Conservation (phyloP, 2,113 vertebrate genomes). For the Nothocercus nigrocapillus region DNA sequence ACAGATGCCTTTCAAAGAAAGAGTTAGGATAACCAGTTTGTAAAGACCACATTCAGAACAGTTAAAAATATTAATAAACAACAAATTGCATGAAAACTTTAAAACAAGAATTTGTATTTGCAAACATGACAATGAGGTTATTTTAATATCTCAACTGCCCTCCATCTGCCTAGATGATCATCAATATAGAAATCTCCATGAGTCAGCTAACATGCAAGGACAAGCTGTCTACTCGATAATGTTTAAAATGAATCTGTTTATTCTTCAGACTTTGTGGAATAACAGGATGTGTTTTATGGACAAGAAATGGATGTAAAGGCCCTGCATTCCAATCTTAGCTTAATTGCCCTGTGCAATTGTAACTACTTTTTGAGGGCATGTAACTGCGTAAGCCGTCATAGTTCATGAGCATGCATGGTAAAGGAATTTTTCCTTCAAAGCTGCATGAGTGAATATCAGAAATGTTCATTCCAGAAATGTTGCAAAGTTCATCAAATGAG, state of each 20-base stretch:
- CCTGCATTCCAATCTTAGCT: not conserved
- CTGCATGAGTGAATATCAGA: not conserved
- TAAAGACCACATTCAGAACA: not conserved
- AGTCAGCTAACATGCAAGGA: slow-evolving; percentile 50
- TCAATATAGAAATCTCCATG: slow-evolving; percentile 56
- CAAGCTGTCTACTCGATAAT: slow-evolving; percentile 39
- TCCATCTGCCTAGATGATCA: slow-evolving; percentile 42
- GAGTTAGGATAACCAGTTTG: not conserved
- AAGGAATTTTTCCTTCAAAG: not conserved
- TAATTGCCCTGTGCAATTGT: not conserved
- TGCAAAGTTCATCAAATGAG: not conserved
- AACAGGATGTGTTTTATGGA: not conserved
- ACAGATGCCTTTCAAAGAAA: not conserved
- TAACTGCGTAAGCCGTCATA: not conserved
- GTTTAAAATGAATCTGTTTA: slow-evolving; percentile 19
- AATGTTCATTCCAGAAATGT: not conserved
- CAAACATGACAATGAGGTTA: not conserved
- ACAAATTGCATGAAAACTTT: slow-evolving; percentile 1
- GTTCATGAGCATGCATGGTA: not conserved
- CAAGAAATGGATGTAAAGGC: not conserved
- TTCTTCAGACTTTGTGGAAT: slow-evolving; percentile 12
- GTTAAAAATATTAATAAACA: slow-evolving; percentile 9
- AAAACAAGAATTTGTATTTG: slow-evolving; percentile 1
- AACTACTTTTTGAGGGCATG: not conserved
- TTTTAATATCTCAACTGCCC: slow-evolving; percentile 24